Conservation (phyloP, 2,888 invertebrate species). For the Dorcus parallelipipedus region DNA sequence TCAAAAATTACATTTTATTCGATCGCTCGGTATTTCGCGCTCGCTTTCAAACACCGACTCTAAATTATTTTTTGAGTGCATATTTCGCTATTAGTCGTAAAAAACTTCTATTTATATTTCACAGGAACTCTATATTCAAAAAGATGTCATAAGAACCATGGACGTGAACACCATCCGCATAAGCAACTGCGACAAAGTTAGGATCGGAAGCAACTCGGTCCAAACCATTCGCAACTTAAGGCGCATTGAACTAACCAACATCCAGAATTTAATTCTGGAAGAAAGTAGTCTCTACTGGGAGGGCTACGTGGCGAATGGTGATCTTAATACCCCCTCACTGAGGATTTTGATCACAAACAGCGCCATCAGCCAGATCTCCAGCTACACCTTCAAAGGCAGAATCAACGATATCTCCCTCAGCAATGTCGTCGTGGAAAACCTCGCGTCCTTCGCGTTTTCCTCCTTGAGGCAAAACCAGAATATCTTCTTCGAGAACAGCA, state of each 20-base stretch:
- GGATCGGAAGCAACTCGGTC: constrained; percentile 58
- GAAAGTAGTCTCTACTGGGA: constrained; percentile 61
- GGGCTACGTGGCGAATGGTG: constrained; percentile 38
- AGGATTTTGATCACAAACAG: constrained; percentile 49
- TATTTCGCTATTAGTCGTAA: no score
- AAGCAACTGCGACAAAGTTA: constrained; percentile 62
- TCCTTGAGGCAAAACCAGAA: constrained; percentile 58
- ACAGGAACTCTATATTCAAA: constrained; percentile 40
- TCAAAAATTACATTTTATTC: no score
- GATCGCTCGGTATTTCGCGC: no score
- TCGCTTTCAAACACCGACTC: no score
- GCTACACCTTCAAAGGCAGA: constrained; percentile 66
- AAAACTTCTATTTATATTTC: constrained; percentile 12
- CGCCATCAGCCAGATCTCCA: constrained; percentile 49
- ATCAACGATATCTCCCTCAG: constrained; percentile 66
- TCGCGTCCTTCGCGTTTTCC: constrained; percentile 72
- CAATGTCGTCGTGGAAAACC: constrained; percentile 57
- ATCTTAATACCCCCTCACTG: constrained; percentile 39
- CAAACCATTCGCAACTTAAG: constrained; percentile 60
- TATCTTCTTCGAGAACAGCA: constrained; percentile 62
- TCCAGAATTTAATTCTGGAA: constrained; percentile 60
- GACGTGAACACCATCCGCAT: constrained; percentile 54
- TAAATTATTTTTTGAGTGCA: no score
- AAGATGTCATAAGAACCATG: constrained; percentile 37
- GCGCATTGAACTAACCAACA: constrained; percentile 60